Conservation (phyloP, 2,888 invertebrate genomes). For the Hirtodrosophila confusa region DNA sequence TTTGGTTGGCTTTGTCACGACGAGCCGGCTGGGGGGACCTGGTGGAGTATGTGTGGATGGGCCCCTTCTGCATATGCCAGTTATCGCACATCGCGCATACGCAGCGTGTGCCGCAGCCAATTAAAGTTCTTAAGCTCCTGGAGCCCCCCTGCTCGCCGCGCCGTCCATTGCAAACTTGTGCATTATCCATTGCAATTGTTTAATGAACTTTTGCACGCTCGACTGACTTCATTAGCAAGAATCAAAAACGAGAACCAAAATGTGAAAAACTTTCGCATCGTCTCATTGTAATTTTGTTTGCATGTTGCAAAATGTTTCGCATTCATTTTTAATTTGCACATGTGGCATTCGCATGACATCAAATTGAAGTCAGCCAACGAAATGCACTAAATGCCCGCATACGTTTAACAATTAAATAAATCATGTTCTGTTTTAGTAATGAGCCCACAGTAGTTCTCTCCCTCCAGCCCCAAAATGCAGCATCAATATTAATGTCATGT, state of each 20-base stretch:
- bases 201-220: slow-evolving; percentile 75
- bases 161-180: slow-evolving; percentile 39
- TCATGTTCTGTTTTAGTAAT: slow-evolving; percentile 72
- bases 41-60: slow-evolving; percentile 10
- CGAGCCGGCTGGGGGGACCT: slow-evolving; percentile 2
- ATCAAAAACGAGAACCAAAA: slow-evolving; percentile 35
- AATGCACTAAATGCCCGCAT: slow-evolving; percentile 49
- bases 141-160: slow-evolving; percentile 7
- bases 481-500: slow-evolving; percentile 78
- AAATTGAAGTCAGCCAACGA: slow-evolving; percentile 34
- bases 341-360: slow-evolving; percentile 2
- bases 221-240: slow-evolving; percentile 71
- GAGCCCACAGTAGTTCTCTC: slow-evolving; percentile 31
- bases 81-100: slow-evolving; percentile 72
- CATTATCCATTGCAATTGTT: slow-evolving; percentile 75
- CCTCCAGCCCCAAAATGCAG: slow-evolving; percentile 28
- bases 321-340: slow-evolving; percentile 45
- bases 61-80: slow-evolving; percentile 60
- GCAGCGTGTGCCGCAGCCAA: slow-evolving; percentile 74
- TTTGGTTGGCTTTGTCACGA: slow-evolving; percentile 65
- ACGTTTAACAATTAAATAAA: slow-evolving; percentile 70
- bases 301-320: slow-evolving; percentile 44
- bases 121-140: slow-evolving; percentile 72
- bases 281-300: slow-evolving; percentile 27
- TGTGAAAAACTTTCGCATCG: slow-evolving; percentile 40